A percentile compares a stretch with the other conserved stretches of the same genome.
phyloP scores from a whole-genome alignment of 2,797 vertebrate genomes.

The Thunnus albacares region DNA sequence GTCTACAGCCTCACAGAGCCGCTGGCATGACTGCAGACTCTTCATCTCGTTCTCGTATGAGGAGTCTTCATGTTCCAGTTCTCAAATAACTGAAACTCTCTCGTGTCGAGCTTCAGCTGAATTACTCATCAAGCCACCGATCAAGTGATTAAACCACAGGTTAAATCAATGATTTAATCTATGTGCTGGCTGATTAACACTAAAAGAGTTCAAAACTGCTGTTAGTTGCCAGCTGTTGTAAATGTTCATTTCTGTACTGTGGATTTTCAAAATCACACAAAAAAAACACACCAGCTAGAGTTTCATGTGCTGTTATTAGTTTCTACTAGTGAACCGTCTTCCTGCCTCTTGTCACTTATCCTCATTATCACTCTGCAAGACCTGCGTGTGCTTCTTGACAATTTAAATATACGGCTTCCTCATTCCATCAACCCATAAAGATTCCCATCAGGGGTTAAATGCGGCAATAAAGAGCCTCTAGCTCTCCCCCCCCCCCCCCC shows the following conservation, averaged over 20 bases:
- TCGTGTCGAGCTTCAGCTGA: neutral
- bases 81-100: neutral
- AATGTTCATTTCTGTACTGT: neutral
- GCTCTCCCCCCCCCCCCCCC: conserved; percentile 3
- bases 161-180: neutral
- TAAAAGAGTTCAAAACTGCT: neutral
- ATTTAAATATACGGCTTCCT: conserved; percentile 37
- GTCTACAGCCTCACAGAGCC: too few species aligned
- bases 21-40: too few species aligned
- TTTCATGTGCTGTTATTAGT: neutral
- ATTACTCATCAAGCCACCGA: conserved; percentile 6
- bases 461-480: conserved; percentile 45
- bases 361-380: neutral
- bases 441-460: conserved; percentile 53
- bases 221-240: neutral
- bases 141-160: neutral
- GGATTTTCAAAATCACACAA: neutral
- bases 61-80: too few species aligned
- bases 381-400: conserved; percentile 14
- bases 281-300: neutral
- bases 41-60: too few species aligned
- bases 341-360: neutral
- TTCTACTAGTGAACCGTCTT: neutral
- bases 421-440: conserved; percentile 51
- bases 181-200: neutral